phyloP scores from a whole-genome alignment of 2,113 vertebrate genomes.

The Uropsilus gracilis region DNA sequence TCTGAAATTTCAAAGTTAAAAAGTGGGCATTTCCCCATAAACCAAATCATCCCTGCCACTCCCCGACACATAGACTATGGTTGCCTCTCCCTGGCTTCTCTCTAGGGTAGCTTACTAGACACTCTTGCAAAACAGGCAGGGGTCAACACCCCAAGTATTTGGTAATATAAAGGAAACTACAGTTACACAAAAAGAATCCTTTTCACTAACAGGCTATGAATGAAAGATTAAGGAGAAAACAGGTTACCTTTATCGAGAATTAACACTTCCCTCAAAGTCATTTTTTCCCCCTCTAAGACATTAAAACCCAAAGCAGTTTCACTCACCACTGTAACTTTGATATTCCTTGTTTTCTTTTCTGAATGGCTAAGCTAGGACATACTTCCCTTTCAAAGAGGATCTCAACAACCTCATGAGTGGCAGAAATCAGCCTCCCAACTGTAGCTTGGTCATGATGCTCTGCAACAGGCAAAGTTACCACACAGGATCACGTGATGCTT shows the following conservation, averaged over 20 bases:
- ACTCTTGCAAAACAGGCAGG: slow-evolving; percentile 61
- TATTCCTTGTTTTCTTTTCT: slow-evolving; percentile 66
- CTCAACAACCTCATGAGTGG: not conserved
- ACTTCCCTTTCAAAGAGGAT: not conserved
- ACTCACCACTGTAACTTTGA: not conserved
- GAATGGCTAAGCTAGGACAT: not conserved
- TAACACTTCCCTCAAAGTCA: slow-evolving; percentile 45
- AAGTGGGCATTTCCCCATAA: not conserved
- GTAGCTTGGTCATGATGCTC: not conserved
- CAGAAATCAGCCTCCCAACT: not conserved
- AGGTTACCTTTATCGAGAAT: slow-evolving; percentile 46
- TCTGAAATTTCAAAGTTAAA: slow-evolving; percentile 64
- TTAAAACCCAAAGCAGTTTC: slow-evolving; percentile 52
- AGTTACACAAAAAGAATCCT: slow-evolving; percentile 61
- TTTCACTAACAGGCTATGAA: slow-evolving; percentile 67
- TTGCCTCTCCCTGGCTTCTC: not conserved
- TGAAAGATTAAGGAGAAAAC: slow-evolving; percentile 66
- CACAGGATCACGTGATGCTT: slow-evolving; percentile 35
- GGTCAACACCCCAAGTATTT: slow-evolving; percentile 62
- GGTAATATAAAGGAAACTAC: slow-evolving; percentile 76
- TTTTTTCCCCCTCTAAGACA: slow-evolving; percentile 39
- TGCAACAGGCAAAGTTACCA: slow-evolving; percentile 7
- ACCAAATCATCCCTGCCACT: not conserved
- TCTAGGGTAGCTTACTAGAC: not conserved
- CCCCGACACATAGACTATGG: not conserved